Base-by-base conservation (phyloP, 2,113 vertebrate genomes). In the Podiceps cristatus region DNA sequence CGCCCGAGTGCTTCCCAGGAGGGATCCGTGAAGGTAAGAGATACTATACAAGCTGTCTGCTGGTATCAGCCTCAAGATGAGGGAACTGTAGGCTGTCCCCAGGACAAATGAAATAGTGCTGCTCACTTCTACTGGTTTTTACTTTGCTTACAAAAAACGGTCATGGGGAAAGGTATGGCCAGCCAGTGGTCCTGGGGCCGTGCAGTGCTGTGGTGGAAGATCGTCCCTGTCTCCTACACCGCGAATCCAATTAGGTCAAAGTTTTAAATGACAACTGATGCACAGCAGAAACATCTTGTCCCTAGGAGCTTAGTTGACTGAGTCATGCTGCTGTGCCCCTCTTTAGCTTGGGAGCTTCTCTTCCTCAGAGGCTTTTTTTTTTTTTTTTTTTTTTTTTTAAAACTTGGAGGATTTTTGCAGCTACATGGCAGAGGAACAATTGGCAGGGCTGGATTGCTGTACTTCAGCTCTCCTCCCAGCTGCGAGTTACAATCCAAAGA, bases 201-300 rank as follows among this genome's bases (percentile, higher is more conserved):
- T 49, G 64, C 55, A 74, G 73, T 1, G 5, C 28, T 0, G 0
- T 37, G 29, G 18, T 73, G 60, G 56, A 55, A 71, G 42, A 49
- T 13, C 5, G 8, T 58, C 74, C 33, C 5, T n/a, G 50, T 68
- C 52, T 92, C 45, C 33, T 35, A 62, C 24, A 27, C 18, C 0
- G 0, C 0, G 3, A 74, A 15, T 35, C 64, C 42, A 62, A 12
- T 62, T 53, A 88, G 37, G 53, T 85, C 44, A 55, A 62, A 87
- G 29, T 66, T 95, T 42, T 37, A 77, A 73, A 55, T 74, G 73
- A 27, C 2, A 2, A 35, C 45, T 27, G 64, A 82, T 71, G 33
- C n/a, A 60, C 37, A 64, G 29, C 29, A 81, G 68, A 92, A 73
- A 20, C 22, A 11, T 71, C 35, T 81, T 85, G 60, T 85, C 60